Base-by-base conservation (phyloP, 2,888 invertebrate genomes). In the Acleris sparsana region DNA sequence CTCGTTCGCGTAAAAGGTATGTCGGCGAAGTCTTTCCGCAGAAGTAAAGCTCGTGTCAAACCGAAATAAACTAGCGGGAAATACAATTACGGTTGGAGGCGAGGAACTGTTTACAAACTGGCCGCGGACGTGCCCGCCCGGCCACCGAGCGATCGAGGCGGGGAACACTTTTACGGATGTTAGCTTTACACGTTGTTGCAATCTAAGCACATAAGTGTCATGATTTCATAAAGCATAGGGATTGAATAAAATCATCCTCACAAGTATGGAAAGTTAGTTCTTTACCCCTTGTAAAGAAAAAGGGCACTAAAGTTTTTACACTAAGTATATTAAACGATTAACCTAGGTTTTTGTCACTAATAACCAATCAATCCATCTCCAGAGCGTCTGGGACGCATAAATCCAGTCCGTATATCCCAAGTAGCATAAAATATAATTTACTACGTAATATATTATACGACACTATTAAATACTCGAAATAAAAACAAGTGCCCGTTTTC, bases 51-150 rank as follows among this genome's bases (percentile, higher is more conserved):
- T 74, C 77, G 78, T 82, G 84, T 85, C 83, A 83, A 83, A 85
- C 80, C 78, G 81, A 84, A 84, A 84, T 82, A 87, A 85, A 86
- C 83, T 83, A 82, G 79, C 82, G 75, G 70, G 78, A 86, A 87
- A 87, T 83, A 84, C 82, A 83, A 87, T 87, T 85, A 86, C 79
- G 74, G 78, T 75, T 75, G 73, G 78, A 77, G 79, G 76, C 81
- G 80, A 56, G 66, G 80, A 84, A 83, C 81, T 88, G 87, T 88
- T 89, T 88, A 84, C 88, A 82, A 86, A 87, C 82, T 80, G 79
- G 74, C 72, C 75, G 73, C 70, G 78, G 73, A 85, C 84, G 83
- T 85, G 85, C 83, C 77, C 74, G 76, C 68, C 71, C 61, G 68
- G 39, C 53, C 56, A 55, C 68, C 67, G 71, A 72, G 71, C 78